Conservation (phyloP, 2,113 vertebrate species). For the Myiozetetes cayanensis region DNA sequence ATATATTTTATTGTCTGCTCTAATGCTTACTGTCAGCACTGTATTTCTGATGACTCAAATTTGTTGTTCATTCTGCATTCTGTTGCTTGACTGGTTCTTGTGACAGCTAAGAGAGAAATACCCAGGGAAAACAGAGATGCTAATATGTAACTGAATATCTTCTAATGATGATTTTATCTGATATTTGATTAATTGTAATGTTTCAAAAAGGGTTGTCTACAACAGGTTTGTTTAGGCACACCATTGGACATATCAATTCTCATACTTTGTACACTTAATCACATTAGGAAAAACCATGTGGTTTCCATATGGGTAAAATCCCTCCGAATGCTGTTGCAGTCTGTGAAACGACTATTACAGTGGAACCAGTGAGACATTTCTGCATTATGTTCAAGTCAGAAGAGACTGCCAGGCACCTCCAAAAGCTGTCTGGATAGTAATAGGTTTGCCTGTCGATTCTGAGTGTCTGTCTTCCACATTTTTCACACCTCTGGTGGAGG, state of each 20-base stretch:
- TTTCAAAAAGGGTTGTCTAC: neutral
- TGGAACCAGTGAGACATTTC: neutral
- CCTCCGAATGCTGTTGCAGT: neutral
- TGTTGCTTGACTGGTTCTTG: neutral
- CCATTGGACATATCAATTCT: neutral
- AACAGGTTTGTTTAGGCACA: neutral
- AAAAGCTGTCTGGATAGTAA: neutral
- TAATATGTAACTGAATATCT: neutral
- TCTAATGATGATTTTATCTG: neutral
- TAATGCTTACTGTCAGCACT: neutral
- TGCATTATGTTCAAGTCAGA: neutral
- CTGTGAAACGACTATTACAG: neutral
- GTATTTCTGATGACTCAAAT: neutral
- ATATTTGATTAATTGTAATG: neutral
- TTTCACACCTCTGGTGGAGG: neutral
- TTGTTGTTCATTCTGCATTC: neutral
- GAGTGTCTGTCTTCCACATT: neutral
- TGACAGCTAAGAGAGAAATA: neutral
- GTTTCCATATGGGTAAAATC: neutral
- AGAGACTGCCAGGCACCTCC: neutral
- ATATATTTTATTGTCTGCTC: neutral
- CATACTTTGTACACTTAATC: neutral
- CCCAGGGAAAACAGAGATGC: neutral
- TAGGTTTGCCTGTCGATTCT: neutral
- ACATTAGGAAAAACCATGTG: neutral